Percentiles rank a stretch among this genome's conserved stretches.
These are phyloP conservation scores for Kuschelorhynchus macadamiae DNA, from an alignment of 2,888 invertebrate genomes.

Conservation along the genomic window DNA sequence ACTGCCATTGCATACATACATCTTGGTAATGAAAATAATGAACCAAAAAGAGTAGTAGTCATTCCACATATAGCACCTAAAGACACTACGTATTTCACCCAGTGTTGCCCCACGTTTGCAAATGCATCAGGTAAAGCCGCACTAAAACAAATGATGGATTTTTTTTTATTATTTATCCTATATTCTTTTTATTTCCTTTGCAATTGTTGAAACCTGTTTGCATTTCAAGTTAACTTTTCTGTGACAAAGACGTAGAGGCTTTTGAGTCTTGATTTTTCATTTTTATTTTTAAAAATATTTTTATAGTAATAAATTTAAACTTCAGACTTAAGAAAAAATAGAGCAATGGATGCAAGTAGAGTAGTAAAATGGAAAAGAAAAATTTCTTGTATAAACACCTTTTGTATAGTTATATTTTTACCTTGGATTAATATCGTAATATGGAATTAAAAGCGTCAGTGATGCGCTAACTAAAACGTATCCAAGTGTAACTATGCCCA, in stretches of 20 bases:
- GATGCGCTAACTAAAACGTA: slow-evolving; percentile 88
- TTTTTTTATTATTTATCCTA: background rate
- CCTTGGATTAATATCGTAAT: slow-evolving; percentile 78
- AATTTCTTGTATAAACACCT: too few species aligned
- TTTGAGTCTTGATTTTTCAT: too few species aligned
- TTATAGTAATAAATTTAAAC: too few species aligned
- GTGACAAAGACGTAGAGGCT: too few species aligned
- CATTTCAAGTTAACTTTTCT: too few species aligned
- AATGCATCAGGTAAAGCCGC: slow-evolving; percentile 51
- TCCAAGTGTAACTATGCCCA: slow-evolving; percentile 83
- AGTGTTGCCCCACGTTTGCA: slow-evolving; percentile 76
- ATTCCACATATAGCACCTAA: slow-evolving; percentile 93
- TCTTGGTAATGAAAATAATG: slow-evolving; percentile 84
- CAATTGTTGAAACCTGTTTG: too few species aligned
- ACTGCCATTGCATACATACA: slow-evolving; percentile 93
- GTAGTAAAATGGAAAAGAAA: too few species aligned
- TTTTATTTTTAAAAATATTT: too few species aligned
- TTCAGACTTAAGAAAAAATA: too few species aligned
- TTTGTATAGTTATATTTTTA: too few species aligned
- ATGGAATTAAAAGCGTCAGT: slow-evolving; percentile 86
- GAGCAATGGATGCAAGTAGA: too few species aligned
- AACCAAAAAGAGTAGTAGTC: slow-evolving; percentile 90
- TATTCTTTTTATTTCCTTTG: too few species aligned
- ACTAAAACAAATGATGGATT: slow-evolving; percentile 24
- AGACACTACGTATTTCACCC: slow-evolving; percentile 89